Conservation (phyloP, 1,140 invertebrate species). For the Gonioctena quinquepunctata region DNA sequence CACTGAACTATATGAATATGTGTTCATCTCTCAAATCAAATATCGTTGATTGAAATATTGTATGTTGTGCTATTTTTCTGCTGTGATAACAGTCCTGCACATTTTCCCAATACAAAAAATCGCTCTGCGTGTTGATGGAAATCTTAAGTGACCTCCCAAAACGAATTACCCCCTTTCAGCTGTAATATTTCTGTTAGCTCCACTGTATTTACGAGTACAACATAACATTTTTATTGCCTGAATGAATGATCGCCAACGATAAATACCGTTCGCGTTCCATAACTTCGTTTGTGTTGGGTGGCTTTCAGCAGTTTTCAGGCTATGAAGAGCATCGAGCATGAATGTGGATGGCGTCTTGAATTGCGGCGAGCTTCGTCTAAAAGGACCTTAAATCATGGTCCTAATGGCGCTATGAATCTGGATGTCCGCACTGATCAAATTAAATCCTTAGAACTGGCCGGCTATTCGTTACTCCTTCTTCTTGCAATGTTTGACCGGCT, state of each 20-base stretch:
- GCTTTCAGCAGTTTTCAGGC: slow-evolving; percentile 17
- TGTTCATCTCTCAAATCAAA: too few relatives aligned
- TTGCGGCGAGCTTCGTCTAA: slow-evolving; percentile 47
- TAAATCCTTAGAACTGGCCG: slow-evolving; percentile 54
- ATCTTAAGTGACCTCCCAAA: background rate
- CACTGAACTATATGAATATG: too few relatives aligned
- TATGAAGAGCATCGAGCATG: slow-evolving; percentile 15
- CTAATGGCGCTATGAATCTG: slow-evolving; percentile 58
- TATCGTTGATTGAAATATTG: too few relatives aligned
- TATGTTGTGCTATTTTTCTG: too few relatives aligned
- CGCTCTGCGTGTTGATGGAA: background rate
- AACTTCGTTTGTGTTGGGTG: slow-evolving; percentile 17
- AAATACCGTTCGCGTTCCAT: slow-evolving; percentile 13
- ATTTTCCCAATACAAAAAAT: background rate
- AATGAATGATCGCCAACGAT: slow-evolving; percentile 16
- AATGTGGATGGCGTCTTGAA: slow-evolving; percentile 34
- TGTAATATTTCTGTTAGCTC: background rate
- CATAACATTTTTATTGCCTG: slow-evolving; percentile 12
- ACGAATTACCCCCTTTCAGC: background rate
- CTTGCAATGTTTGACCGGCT: slow-evolving; percentile 45
- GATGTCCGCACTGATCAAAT: slow-evolving; percentile 57
- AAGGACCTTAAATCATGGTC: slow-evolving; percentile 55
- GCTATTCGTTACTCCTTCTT: slow-evolving; percentile 48
- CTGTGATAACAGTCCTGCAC: too few relatives aligned
- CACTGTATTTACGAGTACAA: background rate